Base-by-base conservation (phyloP, 2,113 vertebrate genomes). In the Daboia siamensis region DNA sequence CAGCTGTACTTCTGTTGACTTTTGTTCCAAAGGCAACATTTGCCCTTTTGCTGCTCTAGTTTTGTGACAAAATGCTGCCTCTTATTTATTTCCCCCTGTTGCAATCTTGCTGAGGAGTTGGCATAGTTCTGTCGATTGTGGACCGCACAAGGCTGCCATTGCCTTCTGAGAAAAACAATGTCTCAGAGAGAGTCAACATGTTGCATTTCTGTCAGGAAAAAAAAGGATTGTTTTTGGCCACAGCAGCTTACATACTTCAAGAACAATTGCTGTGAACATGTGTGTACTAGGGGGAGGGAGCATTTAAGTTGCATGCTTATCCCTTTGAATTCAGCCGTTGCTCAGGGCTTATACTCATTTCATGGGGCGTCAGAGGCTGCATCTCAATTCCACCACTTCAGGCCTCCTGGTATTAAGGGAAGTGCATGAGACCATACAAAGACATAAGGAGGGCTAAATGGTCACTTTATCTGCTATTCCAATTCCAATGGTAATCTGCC, bases 1-100 rank as follows among this genome's bases (percentile, higher is more conserved):
- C n/a, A 39, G n/a, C 69, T 20, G n/a, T 17, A 9, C 61, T 20
- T 7, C 24, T 17, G 55, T 29, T 91, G 44, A 20, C 11, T 48
- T 57, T 89, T 26, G 44, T 84, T 88, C 87, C 85, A 51, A 33
- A 85, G 91, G 91, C 91, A 85, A 74, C 20, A 44, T 8, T 51
- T 64, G 80, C 64, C 56, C 80, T 88, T 91, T 61, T 89, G 59
- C 87, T 87, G 90, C 69, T 48, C 91, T 7, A 7, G 57, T 89
- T 89, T 89, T n/a, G 3, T n/a, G 39, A 52, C 15, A 39, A 86
- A 90, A 91, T 57, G 29, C 10, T 56, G 9, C 55, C 6, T 10
- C 55, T 5, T 55, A n/a, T 15, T 57, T 87, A 39, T 88, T 91
- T 46, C 74, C 74, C 64, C 33, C 54, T 1, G 12, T 84, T 89